Base-by-base conservation (phyloP, 2,797 vertebrate species). In the Sylvia borin region DNA sequence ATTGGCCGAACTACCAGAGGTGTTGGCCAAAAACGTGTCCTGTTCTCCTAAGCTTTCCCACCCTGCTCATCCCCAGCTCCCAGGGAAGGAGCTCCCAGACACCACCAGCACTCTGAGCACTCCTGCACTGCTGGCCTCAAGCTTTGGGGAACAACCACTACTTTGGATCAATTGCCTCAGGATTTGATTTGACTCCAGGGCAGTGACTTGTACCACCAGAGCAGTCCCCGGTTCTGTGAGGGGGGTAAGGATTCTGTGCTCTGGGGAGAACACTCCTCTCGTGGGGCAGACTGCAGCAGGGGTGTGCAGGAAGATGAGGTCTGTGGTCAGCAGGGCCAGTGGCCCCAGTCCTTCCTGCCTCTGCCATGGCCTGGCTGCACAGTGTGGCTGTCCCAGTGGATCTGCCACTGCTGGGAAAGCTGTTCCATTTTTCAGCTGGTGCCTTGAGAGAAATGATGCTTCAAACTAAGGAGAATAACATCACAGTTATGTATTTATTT, bases 401-500 rank as follows among this genome's bases (percentile, higher is more conserved):
- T 58, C 62, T 92, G 62, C 47, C 90, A 43, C 83, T 60, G 68
- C 76, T 85, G 50, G 43, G 24, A 50, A 80, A 94, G 66, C 51
- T 3, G 36, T 10, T 82, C 71, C 77, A 85, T 32, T 81, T 93
- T 61, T 79, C 91, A 88, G 88, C 57, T 36, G 58, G 50, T 79
- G 89, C 77, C 92, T 57, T 36, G 43, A 82, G 93, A 95, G 92
- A 93, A 90, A 92, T 29, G 85, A 71, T 91, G 75, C 67, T 81
- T 84, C 72, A 73, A 71, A 54, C 71, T 90, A 85, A 20, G 18
- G 60, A 83, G 75, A 93, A 72, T 88, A 92, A 94, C 93, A 93
- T 75, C 73, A 62, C 43, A 84, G 93, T 43, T 93, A 92, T 76
- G 91, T 87, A 94, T 65, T 76, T 90, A 65, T 96, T 96, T 96